Evolutionary conservation across 1,140 invertebrate genomes (phyloP).

Genomic region (Eriocheir sinensis): DNA sequence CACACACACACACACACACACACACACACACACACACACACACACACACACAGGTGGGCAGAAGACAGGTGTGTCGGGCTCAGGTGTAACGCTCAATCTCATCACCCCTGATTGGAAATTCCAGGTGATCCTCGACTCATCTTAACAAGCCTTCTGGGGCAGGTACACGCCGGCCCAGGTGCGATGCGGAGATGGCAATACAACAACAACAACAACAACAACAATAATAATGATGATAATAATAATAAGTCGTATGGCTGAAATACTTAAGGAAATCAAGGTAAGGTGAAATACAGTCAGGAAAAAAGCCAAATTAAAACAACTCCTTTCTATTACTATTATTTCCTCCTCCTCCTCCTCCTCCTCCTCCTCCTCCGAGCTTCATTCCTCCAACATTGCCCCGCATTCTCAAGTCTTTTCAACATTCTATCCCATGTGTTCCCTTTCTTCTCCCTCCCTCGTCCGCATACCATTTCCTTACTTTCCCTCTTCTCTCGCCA

Average conservation of each 20-base stretch:
- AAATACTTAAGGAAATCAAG: background rate
- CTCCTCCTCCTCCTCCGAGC: background rate
- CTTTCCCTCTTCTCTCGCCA: background rate
- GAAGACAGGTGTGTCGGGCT: background rate
- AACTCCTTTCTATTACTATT: background rate
- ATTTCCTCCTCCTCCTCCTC: background rate
- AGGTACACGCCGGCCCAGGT: background rate
- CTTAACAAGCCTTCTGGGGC: background rate
- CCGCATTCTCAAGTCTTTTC: background rate
- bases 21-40: conserved; percentile 23
- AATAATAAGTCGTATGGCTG: background rate
- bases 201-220: conserved; percentile 28
- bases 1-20: background rate
- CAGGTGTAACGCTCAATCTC: background rate
- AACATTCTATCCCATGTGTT: background rate
- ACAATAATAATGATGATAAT: background rate
- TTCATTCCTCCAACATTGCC: background rate
- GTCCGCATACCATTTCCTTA: background rate
- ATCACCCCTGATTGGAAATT: conserved; percentile 24
- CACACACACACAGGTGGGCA: conserved; percentile 7
- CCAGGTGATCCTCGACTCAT: background rate
- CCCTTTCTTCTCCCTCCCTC: background rate
- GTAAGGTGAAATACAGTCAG: background rate
- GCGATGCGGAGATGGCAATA: background rate
- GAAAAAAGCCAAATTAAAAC: background rate